Conservation (phyloP, 1,140 invertebrate species). For the Limonius californicus region DNA sequence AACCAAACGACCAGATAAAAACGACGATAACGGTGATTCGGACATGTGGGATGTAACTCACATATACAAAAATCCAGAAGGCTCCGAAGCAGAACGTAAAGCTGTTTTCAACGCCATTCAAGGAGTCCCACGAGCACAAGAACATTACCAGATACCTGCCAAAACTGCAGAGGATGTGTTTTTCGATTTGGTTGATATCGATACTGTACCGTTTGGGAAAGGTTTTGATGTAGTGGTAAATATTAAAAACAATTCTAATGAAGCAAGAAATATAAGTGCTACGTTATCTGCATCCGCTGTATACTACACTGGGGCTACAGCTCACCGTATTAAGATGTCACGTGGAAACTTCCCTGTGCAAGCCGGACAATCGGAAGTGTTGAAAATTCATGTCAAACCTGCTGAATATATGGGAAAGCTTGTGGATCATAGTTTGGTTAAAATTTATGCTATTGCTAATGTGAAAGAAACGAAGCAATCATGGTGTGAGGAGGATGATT, state of each 20-base stretch:
- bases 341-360: constrained; percentile 58
- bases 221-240: constrained; percentile 63
- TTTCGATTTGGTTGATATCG: constrained; percentile 67
- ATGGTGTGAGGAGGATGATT: constrained; percentile 69
- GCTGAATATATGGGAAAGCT: constrained; percentile 64
- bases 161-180: constrained; percentile 55
- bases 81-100: constrained; percentile 58
- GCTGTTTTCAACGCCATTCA: constrained; percentile 62
- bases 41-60: constrained; percentile 66
- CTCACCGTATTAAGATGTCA: constrained; percentile 60
- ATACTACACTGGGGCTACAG: constrained; percentile 67
- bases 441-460: constrained; percentile 62
- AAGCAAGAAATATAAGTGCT: constrained; percentile 60
- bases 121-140: constrained; percentile 55
- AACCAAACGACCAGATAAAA: constrained; percentile 62
- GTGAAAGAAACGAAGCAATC: constrained; percentile 66
- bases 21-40: constrained; percentile 59
- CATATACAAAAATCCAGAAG: constrained; percentile 68
- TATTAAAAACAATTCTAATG: constrained; percentile 62
- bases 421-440: constrained; percentile 65
- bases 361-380: constrained; percentile 52
- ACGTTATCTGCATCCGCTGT: constrained; percentile 60
- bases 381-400: constrained; percentile 52
- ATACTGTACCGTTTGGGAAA: constrained; percentile 61
- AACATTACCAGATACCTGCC: constrained; percentile 57